Base-by-base conservation (phyloP, 2,797 vertebrate genomes). In the Knipowitschia caucasica region DNA sequence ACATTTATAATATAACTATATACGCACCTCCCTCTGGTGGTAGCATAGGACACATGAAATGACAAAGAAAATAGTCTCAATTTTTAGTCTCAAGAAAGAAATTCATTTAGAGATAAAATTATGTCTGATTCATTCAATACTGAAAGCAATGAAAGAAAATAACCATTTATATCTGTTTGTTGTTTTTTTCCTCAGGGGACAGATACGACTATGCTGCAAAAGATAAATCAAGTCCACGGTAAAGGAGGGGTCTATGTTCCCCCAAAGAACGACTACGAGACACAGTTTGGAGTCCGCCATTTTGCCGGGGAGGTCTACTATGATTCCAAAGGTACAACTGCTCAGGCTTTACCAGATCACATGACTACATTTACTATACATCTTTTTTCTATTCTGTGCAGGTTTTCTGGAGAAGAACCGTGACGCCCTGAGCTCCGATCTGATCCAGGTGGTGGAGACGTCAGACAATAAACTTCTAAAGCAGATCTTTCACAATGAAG, bases 371-470 rank as follows among this genome's bases (percentile, higher is more conserved):
- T 31, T 34, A 34, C 11, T 34, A 11, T 5, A 2, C 23, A 8
- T 29, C 2, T 5, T 4, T 6, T 34, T 23, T 2, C 35, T 63
- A 35, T 39, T 47, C 4, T 64, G 67, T 74, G 18, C 12, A 98
- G 96, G 94, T 66, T 98, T 99, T 71, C 88, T 99, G 65, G 96
- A 98, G 80, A 99, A 99, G 73, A 99, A 99, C 69, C 92, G 95
- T 17, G 95, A 99, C 8, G 72, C 91, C 2, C 70, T 98, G 59
- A 98, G 92, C 73, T 59, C 83, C 43, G 93, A 96, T 31, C 76
- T 98, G 62, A 88, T 98, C 46, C 78, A 88, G 40, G 65, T 96
- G 73, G 80, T 97, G 73, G 78, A 94, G 59, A 92, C 89, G 4
- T 98, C 96, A 11, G 80, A 78, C 80, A 98, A 91, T 82, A 93